Evolutionary conservation across 2,888 invertebrate species (phyloP).

Genomic region (Agrochola lychnidis): DNA sequence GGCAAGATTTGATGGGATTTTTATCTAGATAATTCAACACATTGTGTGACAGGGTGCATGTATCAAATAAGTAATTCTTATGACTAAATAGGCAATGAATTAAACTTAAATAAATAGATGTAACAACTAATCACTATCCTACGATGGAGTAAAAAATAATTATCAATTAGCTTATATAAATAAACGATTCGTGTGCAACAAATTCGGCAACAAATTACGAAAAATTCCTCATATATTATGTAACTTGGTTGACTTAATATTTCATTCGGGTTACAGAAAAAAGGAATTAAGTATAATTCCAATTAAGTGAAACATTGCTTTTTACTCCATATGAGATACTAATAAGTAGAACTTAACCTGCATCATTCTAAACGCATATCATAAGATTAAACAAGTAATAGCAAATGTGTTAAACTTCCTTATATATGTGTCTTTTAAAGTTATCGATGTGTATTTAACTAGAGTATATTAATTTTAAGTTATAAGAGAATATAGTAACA

Average conservation of each 20-base stretch:
- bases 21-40: slow-evolving; percentile 75
- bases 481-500: slow-evolving; percentile 24
- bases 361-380: slow-evolving; percentile 69
- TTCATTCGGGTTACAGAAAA: background rate
- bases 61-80: slow-evolving; percentile 80
- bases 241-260: background rate
- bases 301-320: slow-evolving; percentile 14
- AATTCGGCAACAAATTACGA: background rate
- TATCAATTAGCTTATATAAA: background rate
- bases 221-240: background rate
- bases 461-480: slow-evolving; percentile 55
- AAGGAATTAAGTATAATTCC: background rate
- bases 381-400: slow-evolving; percentile 64
- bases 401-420: slow-evolving; percentile 61
- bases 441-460: slow-evolving; percentile 70
- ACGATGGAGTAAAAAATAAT: slow-evolving; percentile 57
- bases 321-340: slow-evolving; percentile 56
- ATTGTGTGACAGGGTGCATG: slow-evolving; percentile 90
- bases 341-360: slow-evolving; percentile 68
- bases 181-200: background rate
- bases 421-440: slow-evolving; percentile 63
- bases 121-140: slow-evolving; percentile 55
- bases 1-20: slow-evolving; percentile 66
- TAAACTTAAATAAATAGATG: slow-evolving; percentile 69
- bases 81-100: slow-evolving; percentile 70